These are phyloP conservation scores for Pelmatolapia mariae DNA, from an alignment of 2,113 vertebrate species.

Conservation along the genomic window DNA sequence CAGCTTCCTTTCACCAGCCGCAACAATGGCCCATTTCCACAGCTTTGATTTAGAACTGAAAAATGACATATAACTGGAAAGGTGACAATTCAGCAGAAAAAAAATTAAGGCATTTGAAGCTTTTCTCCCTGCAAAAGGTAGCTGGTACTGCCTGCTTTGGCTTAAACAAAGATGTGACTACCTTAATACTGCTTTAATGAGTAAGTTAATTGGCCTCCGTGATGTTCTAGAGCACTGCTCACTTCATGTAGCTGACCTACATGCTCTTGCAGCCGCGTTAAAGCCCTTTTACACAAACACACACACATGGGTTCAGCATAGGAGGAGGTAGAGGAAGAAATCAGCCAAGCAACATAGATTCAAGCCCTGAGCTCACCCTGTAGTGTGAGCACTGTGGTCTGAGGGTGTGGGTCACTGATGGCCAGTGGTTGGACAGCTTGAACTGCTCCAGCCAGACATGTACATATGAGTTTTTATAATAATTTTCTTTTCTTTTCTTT, in stretches of 20 bases:
- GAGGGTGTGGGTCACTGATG: conserved; percentile 58
- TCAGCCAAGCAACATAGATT: not conserved
- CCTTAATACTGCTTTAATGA: not conserved
- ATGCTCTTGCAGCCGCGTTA: not conserved
- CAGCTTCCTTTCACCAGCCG: not conserved
- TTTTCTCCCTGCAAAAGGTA: not conserved
- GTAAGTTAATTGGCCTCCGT: not conserved
- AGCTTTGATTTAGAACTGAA: conserved; percentile 15
- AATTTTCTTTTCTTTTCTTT: not conserved
- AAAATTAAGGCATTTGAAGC: not conserved
- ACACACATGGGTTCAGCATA: not conserved
- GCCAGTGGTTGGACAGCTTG: conserved; percentile 8
- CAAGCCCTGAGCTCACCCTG: not conserved
- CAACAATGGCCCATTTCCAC: conserved; percentile 47
- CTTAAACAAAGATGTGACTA: not conserved
- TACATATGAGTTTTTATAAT: not conserved
- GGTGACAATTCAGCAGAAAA: not conserved
- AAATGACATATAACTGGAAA: conserved; percentile 7
- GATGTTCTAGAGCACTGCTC: not conserved
- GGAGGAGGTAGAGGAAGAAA: not conserved
- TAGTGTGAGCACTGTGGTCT: not conserved
- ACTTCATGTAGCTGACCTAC: not conserved
- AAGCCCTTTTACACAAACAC: not conserved
- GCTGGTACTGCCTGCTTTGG: not conserved
- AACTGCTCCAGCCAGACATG: conserved; percentile 20